Conservation (phyloP, 2,888 invertebrate genomes). For the Elgonia sp. region DNA sequence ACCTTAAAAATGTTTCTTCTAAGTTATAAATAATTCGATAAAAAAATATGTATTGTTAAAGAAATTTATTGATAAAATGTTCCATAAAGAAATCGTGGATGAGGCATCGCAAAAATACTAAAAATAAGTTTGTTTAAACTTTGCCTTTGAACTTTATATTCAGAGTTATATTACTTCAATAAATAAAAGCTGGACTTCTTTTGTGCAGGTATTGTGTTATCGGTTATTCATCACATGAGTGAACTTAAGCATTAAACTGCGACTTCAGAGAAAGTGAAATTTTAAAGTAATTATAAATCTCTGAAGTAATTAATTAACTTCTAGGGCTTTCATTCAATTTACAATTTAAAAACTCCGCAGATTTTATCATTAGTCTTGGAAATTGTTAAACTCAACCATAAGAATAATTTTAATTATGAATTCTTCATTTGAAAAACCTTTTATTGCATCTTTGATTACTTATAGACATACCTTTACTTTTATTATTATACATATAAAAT, state of each 20-base stretch:
- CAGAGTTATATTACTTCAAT: neutral
- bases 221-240: slow-evolving; percentile 32
- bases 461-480: too few species aligned
- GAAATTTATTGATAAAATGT: too few species aligned
- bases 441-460: too few species aligned
- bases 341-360: neutral
- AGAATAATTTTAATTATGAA: too few species aligned
- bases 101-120: neutral
- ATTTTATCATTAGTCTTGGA: slow-evolving; percentile 11
- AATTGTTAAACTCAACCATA: neutral
- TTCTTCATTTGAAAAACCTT: too few species aligned
- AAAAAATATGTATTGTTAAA: too few species aligned
- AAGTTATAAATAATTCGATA: too few species aligned
- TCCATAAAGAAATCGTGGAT: too few species aligned
- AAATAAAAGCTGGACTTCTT: slow-evolving; percentile 21
- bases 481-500: too few species aligned
- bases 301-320: slow-evolving; percentile 29
- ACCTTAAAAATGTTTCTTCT: neutral
- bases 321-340: slow-evolving; percentile 9
- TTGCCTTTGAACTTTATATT: slow-evolving; percentile 1
- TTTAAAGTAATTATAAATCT: slow-evolving; percentile 19
- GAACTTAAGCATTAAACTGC: slow-evolving; percentile 11
- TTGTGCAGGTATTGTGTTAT: slow-evolving; percentile 17
- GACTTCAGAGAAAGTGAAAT: slow-evolving; percentile 53
- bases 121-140: neutral